A percentile compares a stretch with the other conserved stretches of the same genome.
Evolutionary conservation across 2,888 invertebrate genomes (phyloP).

Genomic region (Deroplatys truncata): DNA sequence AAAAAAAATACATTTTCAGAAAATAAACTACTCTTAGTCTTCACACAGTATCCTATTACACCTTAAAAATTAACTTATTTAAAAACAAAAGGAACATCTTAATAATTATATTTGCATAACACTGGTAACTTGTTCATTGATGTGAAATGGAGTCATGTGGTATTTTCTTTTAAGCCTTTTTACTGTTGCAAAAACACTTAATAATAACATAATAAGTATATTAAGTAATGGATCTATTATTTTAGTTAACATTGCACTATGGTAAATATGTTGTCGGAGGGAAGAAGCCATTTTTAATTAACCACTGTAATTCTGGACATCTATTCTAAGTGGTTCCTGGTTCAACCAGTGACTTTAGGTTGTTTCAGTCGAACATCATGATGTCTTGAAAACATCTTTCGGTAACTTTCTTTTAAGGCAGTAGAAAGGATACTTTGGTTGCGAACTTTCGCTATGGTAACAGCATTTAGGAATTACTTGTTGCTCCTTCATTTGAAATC

Average conservation of each 20-base stretch:
- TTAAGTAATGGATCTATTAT: conserved; percentile 20
- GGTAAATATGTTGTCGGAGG: conserved; percentile 16
- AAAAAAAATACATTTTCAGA: conserved; percentile 10
- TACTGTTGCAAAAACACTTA: conserved; percentile 15
- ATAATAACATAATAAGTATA: conserved; percentile 13
- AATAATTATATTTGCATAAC: conserved; percentile 25
- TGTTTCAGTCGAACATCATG: conserved; percentile 10
- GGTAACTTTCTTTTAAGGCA: conserved; percentile 31
- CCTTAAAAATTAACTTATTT: conserved; percentile 9
- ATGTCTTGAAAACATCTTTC: conserved; percentile 15
- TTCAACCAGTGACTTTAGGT: conserved; percentile 16
- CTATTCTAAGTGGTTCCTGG: background rate
- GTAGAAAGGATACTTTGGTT: conserved; percentile 28
- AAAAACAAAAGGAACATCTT: conserved; percentile 29
- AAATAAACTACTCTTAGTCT: conserved; percentile 11
- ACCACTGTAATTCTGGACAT: conserved; percentile 24
- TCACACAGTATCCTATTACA: conserved; percentile 15
- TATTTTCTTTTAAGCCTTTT: background rate
- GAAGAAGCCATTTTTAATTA: conserved; percentile 18
- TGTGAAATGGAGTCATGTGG: conserved; percentile 9
- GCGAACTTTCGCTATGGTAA: conserved; percentile 22
- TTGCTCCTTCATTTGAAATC: conserved; percentile 5
- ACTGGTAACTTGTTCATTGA: conserved; percentile 30
- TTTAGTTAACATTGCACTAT: conserved; percentile 21
- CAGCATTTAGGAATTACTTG: conserved; percentile 20